A percentile compares a stretch with the other conserved stretches of the same genome.
Conservation (phyloP, 2,113 vertebrate species). For the Eulemur rufifrons region DNA sequence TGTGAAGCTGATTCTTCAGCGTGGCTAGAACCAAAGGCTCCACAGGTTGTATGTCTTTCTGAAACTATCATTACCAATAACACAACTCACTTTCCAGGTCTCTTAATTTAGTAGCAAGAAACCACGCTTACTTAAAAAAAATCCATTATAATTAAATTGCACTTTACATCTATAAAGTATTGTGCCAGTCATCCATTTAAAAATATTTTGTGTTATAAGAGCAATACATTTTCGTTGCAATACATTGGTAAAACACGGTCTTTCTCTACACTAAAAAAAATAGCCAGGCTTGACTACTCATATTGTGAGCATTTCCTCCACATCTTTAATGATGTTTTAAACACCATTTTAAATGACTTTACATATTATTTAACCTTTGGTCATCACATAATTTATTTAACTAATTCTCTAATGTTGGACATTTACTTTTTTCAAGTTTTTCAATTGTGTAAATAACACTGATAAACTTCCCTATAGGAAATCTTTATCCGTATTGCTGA, state of each 20-base stretch:
- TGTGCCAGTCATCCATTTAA: background rate
- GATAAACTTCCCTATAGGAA: background rate
- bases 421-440: background rate
- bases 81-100: background rate
- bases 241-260: background rate
- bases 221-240: background rate
- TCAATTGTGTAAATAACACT: background rate
- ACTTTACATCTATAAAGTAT: background rate
- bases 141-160: conserved; percentile 2
- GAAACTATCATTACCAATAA: background rate
- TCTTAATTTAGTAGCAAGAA: conserved; percentile 20
- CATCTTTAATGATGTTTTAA: background rate
- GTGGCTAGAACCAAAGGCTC: background rate
- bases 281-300: background rate
- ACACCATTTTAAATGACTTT: background rate
- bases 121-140: background rate
- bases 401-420: background rate
- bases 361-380: background rate
- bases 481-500: background rate
- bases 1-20: background rate
- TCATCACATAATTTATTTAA: background rate
- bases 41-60: conserved; percentile 13
- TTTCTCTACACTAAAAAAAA: background rate
- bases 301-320: background rate
- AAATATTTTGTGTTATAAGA: background rate